phyloP scores from a whole-genome alignment of 2,797 vertebrate species.

The Lutjanus campechanus region DNA sequence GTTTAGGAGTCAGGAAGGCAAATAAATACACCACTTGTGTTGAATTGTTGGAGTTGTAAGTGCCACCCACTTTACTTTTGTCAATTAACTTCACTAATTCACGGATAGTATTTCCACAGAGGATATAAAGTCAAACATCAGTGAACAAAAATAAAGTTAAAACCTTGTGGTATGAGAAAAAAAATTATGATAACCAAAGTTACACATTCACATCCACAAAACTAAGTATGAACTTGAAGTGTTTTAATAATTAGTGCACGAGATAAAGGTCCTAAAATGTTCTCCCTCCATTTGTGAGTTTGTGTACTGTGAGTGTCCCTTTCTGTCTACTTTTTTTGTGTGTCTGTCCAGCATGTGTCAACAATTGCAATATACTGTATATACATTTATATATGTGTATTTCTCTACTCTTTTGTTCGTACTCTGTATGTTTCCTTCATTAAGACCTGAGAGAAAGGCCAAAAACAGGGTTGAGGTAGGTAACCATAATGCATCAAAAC shows the following conservation, averaged over 20 bases:
- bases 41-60: constrained; percentile 43
- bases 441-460: constrained; percentile 79
- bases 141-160: constrained; percentile 37
- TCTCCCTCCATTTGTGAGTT: constrained; percentile 55
- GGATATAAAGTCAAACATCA: constrained; percentile 50
- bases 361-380: constrained; percentile 37
- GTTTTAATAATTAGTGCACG: constrained; percentile 65
- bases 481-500: constrained; percentile 74
- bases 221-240: constrained; percentile 42
- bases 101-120: constrained; percentile 39
- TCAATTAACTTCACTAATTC: constrained; percentile 44
- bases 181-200: constrained; percentile 35
- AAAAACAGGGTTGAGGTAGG: constrained; percentile 85
- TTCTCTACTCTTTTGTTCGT: constrained; percentile 38
- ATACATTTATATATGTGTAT: constrained; percentile 36
- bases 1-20: neutral
- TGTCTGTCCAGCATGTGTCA: constrained; percentile 37
- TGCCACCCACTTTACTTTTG: constrained; percentile 42
- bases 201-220: constrained; percentile 54
- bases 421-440: constrained; percentile 68
- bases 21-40: constrained; percentile 11
- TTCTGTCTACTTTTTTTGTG: constrained; percentile 17
- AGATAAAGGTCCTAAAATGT: constrained; percentile 60
- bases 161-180: constrained; percentile 29
- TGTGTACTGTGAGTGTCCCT: constrained; percentile 31